A percentile compares a stretch with the other conserved stretches of the same genome.
Conservation (phyloP, 2,113 vertebrate species). For the Muscicapa adusta region DNA sequence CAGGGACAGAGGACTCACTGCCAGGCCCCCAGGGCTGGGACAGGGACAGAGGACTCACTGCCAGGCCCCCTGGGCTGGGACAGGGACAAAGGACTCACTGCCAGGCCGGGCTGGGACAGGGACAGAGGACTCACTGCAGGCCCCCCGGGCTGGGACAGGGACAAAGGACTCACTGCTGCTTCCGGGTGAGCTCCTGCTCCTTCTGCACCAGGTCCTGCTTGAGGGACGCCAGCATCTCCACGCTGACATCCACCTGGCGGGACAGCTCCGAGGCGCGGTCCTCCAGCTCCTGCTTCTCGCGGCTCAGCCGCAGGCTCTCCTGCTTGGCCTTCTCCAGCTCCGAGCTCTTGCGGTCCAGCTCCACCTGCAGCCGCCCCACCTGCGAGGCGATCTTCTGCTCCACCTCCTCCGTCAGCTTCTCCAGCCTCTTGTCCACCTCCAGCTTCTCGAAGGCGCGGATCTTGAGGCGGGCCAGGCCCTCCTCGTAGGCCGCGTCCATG, state of each 20-base stretch:
- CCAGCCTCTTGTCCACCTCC: slow-evolving; percentile 91
- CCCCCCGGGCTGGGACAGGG: fast-evolving
- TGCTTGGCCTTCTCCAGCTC: slow-evolving; percentile 94
- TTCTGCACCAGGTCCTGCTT: slow-evolving; percentile 98
- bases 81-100: fast-evolving
- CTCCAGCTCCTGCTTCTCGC: slow-evolving; percentile 96
- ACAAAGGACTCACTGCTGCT: slow-evolving; percentile 89
- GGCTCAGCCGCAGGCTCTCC: slow-evolving; percentile 87
- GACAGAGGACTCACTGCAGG: fast-evolving
- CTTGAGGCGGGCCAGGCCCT: slow-evolving; percentile 92
- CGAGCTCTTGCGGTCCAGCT: slow-evolving; percentile 92
- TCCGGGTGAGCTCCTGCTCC: slow-evolving; percentile 92
- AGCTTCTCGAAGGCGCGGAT: slow-evolving; percentile 92
- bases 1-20: fast-evolving
- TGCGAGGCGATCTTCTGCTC: slow-evolving; percentile 96
- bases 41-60: fast-evolving
- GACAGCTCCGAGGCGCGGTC: slow-evolving; percentile 92
- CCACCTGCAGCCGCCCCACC: slow-evolving; percentile 91
- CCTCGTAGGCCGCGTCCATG: slow-evolving; percentile 90
- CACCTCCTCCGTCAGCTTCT: slow-evolving; percentile 96
- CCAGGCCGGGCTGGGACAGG: fast-evolving
- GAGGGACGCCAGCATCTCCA: slow-evolving; percentile 96
- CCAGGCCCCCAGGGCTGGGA: fast-evolving
- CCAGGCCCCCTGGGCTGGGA: fast-evolving
- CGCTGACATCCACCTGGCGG: slow-evolving; percentile 95